phyloP scores from a whole-genome alignment of 2,113 vertebrate species.

The Pao palembangensis region DNA sequence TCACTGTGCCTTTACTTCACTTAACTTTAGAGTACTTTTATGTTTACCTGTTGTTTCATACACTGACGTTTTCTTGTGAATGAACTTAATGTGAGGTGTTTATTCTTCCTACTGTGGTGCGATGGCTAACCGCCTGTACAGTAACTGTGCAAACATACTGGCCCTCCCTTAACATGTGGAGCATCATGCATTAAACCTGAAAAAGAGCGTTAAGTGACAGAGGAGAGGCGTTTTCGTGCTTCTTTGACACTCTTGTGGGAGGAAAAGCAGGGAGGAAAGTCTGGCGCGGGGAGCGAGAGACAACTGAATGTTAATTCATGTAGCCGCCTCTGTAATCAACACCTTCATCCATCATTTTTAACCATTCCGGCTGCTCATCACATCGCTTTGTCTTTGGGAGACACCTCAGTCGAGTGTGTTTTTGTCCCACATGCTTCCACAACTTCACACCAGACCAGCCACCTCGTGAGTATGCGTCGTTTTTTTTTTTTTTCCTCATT shows the following conservation, averaged over 20 bases:
- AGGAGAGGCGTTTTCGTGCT: conserved; percentile 26
- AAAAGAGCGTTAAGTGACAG: neutral
- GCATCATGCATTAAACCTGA: too few relatives aligned
- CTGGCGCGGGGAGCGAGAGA: conserved; percentile 15
- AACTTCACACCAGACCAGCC: too few relatives aligned
- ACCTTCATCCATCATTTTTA: conserved; percentile 53
- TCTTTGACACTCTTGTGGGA: conserved; percentile 32
- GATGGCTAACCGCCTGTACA: neutral
- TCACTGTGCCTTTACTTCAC: too few relatives aligned
- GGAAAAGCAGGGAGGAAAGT: conserved; percentile 2
- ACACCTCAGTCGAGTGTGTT: too few relatives aligned
- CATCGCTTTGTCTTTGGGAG: conserved; percentile 31
- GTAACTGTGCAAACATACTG: neutral
- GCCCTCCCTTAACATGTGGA: too few relatives aligned
- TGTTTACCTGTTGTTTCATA: neutral
- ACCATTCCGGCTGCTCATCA: conserved; percentile 16
- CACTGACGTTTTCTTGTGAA: neutral
- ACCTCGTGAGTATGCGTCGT: too few relatives aligned
- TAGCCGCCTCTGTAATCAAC: conserved; percentile 44
- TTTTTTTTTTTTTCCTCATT: conserved; percentile 2
- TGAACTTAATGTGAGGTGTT: too few relatives aligned
- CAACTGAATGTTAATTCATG: conserved; percentile 15
- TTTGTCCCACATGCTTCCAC: too few relatives aligned
- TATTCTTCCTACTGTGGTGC: too few relatives aligned
- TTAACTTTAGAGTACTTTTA: too few relatives aligned